Conservation (phyloP, 2,888 invertebrate species). For the Oscheius myriophilus region DNA sequence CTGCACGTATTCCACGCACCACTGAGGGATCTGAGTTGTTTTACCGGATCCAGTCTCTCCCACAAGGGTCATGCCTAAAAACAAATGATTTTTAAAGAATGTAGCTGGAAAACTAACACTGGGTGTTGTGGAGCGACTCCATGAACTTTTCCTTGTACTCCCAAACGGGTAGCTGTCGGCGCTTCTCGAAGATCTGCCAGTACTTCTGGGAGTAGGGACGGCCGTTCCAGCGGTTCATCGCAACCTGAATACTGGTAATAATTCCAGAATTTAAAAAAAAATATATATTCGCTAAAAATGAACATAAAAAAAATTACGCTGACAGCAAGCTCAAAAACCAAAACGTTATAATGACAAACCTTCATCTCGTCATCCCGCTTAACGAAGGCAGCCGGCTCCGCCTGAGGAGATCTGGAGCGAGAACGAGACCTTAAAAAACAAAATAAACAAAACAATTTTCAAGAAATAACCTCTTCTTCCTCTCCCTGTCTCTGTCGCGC, state of each 20-base stretch:
- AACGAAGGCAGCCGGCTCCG: not conserved
- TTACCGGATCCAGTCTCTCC: slow-evolving; percentile 99
- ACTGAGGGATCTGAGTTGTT: slow-evolving; percentile 93
- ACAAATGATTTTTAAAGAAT: not conserved
- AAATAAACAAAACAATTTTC: too few relatives aligned
- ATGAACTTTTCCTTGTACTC: slow-evolving; percentile 95
- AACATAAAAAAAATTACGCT: too few relatives aligned
- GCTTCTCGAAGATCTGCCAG: slow-evolving; percentile 86
- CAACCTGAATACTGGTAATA: not conserved
- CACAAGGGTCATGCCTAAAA: slow-evolving; percentile 77
- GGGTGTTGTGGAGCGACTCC: slow-evolving; percentile 89
- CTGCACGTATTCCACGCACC: slow-evolving; percentile 54
- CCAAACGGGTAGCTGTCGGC: slow-evolving; percentile 93
- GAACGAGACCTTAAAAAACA: slow-evolving; percentile 23
- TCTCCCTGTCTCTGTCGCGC: slow-evolving; percentile 23
- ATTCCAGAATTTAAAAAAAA: slow-evolving; percentile 16
- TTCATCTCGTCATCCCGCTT: slow-evolving; percentile 13
- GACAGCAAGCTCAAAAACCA: too few relatives aligned
- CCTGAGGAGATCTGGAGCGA: slow-evolving; percentile 29
- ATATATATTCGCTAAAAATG: too few relatives aligned
- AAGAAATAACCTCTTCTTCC: too few relatives aligned
- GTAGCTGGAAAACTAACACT: slow-evolving; percentile 71
- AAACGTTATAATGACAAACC: slow-evolving; percentile 15
- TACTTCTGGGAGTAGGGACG: slow-evolving; percentile 88
- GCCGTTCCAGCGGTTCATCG: slow-evolving; percentile 81